These are phyloP conservation scores for Acipenser ruthenus DNA, from an alignment of 2,797 vertebrate genomes.

Conservation along the genomic window DNA sequence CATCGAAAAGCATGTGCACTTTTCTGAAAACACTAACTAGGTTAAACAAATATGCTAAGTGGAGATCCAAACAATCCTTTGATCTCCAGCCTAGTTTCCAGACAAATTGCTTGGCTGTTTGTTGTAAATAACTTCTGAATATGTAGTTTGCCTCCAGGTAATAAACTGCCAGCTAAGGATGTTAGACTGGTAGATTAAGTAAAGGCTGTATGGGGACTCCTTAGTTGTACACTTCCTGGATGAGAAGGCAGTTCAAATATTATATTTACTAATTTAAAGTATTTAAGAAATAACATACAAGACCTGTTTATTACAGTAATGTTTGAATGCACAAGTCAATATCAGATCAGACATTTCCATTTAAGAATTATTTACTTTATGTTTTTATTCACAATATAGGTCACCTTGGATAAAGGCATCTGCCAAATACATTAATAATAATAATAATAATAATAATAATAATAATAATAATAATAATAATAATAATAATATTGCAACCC, in stretches of 20 bases:
- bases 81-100: slow-evolving; percentile 77
- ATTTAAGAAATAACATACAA: no score
- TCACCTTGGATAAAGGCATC: no score
- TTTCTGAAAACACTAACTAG: slow-evolving; percentile 78
- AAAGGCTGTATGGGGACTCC: not conserved
- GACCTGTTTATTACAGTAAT: no score
- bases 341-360: no score
- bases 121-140: slow-evolving; percentile 81
- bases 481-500: no score
- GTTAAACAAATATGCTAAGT: slow-evolving; percentile 84
- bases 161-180: slow-evolving; percentile 67
- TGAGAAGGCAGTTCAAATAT: slow-evolving; percentile 1
- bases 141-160: slow-evolving; percentile 78
- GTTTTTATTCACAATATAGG: no score
- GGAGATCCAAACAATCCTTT: slow-evolving; percentile 83
- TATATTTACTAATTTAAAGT: not conserved
- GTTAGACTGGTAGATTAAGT: slow-evolving; percentile 10
- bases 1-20: slow-evolving; percentile 73
- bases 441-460: no score
- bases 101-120: slow-evolving; percentile 69
- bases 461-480: no score
- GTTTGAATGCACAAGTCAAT: no score
- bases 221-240: not conserved
- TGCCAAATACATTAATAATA: no score
- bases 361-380: no score